phyloP scores from a whole-genome alignment of 2,113 vertebrate species.

The Accipiter virgatus region DNA sequence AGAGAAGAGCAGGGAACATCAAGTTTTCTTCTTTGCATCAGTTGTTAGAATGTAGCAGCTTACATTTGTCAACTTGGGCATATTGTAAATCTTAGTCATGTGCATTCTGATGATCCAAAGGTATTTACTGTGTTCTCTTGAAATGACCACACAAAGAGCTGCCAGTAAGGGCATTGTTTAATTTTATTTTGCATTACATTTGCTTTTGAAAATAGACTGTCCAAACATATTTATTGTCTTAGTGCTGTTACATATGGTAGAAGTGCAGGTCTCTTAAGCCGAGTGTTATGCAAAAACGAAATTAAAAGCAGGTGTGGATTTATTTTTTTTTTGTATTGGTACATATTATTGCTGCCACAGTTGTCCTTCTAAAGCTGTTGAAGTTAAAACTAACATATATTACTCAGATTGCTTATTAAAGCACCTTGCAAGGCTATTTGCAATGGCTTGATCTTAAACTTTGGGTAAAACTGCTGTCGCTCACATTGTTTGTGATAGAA shows the following conservation, averaged over 20 bases:
- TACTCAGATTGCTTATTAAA: not conserved
- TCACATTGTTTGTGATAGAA: rapidly evolving
- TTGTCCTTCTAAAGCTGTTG: not conserved
- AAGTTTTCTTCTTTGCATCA: not conserved
- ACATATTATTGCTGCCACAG: not conserved
- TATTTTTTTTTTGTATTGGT: not conserved
- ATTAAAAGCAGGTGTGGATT: not conserved
- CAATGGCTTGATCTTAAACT: not conserved
- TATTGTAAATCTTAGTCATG: not conserved
- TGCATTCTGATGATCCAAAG: not conserved
- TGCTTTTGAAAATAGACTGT: not conserved
- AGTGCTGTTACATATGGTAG: not conserved
- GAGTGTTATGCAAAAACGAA: not conserved
- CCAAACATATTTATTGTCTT: not conserved
- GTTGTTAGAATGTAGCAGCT: not conserved
- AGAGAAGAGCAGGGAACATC: not conserved
- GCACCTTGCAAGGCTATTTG: not conserved
- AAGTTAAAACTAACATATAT: not conserved
- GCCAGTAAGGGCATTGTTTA: not conserved
- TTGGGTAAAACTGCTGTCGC: not conserved
- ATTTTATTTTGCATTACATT: not conserved
- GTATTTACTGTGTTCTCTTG: not conserved
- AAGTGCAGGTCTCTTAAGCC: not conserved
- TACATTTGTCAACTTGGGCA: not conserved
- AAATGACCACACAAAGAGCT: not conserved